A percentile compares a stretch with the other conserved stretches of the same genome.
These are phyloP conservation scores for Cheilosia grossa DNA, from an alignment of 2,888 invertebrate genomes.

Conservation along the genomic window DNA sequence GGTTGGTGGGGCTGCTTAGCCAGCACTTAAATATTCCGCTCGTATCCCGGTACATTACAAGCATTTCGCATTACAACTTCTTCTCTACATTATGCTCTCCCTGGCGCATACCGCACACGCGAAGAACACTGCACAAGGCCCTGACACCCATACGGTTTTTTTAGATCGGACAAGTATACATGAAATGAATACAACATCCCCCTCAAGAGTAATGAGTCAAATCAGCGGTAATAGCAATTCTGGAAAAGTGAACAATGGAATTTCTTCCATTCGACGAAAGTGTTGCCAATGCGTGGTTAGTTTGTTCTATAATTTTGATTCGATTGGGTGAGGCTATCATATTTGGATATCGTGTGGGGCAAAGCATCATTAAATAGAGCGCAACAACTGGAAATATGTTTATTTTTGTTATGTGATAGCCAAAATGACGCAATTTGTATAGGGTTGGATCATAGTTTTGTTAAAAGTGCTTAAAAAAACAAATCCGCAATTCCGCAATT, in stretches of 20 bases:
- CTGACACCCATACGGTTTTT: constrained; percentile 43
- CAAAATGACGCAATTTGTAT: too few relatives aligned
- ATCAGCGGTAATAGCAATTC: constrained; percentile 6
- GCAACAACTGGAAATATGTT: too few relatives aligned
- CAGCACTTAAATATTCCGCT: constrained; percentile 21
- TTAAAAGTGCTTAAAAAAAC: too few relatives aligned
- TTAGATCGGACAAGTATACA: constrained; percentile 23
- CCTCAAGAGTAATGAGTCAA: constrained; percentile 36
- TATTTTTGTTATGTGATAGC: too few relatives aligned
- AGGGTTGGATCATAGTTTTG: too few relatives aligned
- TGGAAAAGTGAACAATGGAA: constrained; percentile 26
- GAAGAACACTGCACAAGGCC: constrained; percentile 38
- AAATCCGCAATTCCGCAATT: too few relatives aligned
- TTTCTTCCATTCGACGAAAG: constrained; percentile 23
- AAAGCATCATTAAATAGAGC: too few relatives aligned
- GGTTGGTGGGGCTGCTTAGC: not conserved
- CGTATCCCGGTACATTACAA: constrained; percentile 45
- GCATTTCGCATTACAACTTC: constrained; percentile 45
- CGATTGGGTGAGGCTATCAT: too few relatives aligned
- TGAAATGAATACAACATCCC: constrained; percentile 45
- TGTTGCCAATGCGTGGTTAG: constrained; percentile 24
- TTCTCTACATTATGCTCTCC: constrained; percentile 17
- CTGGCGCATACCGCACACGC: constrained; percentile 24
- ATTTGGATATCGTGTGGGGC: fast-evolving
- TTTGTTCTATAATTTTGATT: not conserved